phyloP scores from a whole-genome alignment of 2,113 vertebrate genomes.

The Oreochromis spilurus region DNA sequence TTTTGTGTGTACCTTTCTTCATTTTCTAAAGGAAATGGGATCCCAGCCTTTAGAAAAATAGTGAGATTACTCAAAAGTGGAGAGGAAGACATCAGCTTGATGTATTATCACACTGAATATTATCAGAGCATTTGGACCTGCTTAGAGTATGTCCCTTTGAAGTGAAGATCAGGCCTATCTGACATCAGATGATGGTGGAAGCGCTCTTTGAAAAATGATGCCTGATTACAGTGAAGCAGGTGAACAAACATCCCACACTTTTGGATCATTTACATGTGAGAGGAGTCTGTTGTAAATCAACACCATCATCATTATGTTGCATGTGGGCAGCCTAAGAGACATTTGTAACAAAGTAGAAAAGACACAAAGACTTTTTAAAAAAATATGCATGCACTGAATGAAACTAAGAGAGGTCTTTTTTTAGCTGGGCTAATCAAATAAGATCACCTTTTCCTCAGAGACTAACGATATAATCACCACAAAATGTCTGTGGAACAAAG shows the following conservation, averaged over 20 bases:
- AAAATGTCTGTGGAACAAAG: neutral
- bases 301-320: neutral
- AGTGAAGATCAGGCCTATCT: conserved; percentile 42
- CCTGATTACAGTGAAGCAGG: conserved; percentile 30
- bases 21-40: neutral
- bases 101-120: conserved; percentile 21
- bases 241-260: conserved; percentile 27
- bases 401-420: neutral
- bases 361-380: neutral
- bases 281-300: conserved; percentile 2
- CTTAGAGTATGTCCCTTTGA: conserved; percentile 15
- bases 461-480: neutral
- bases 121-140: conserved; percentile 30
- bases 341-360: neutral
- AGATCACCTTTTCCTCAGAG: neutral
- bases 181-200: conserved; percentile 30
- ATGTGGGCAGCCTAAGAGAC: neutral
- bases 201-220: conserved; percentile 37
- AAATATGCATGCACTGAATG: neutral
- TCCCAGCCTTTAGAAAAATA: neutral
- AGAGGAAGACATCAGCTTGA: conserved; percentile 22
- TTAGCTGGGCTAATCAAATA: neutral
- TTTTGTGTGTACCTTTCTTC: neutral
- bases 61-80: conserved; percentile 8
- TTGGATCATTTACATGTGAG: conserved; percentile 34